A percentile compares a stretch with the other conserved stretches of the same genome.
phyloP scores from a whole-genome alignment of 2,797 vertebrate species.

The Molossus alvarezi region DNA sequence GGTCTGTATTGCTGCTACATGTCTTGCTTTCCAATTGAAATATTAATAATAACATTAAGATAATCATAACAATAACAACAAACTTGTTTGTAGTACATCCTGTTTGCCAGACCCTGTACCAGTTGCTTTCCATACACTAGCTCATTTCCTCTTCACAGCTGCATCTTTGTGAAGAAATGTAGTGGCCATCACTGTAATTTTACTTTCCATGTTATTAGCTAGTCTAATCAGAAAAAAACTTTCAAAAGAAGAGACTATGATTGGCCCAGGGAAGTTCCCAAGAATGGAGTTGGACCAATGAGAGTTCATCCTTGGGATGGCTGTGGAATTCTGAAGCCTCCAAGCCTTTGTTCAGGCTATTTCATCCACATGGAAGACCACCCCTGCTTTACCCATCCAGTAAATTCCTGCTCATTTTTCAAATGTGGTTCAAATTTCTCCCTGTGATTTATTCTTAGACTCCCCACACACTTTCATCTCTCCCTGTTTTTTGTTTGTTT shows the following conservation, averaged over 20 bases:
- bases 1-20: not conserved
- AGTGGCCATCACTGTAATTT: not conserved
- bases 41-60: not conserved
- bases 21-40: conserved; percentile 1
- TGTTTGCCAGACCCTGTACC: not conserved
- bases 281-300: not conserved
- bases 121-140: not conserved
- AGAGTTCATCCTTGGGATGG: not conserved
- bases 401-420: conserved; percentile 29
- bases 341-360: not conserved
- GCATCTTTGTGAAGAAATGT: not conserved
- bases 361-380: not conserved
- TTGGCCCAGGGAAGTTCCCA: not conserved
- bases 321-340: not conserved
- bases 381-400: not conserved
- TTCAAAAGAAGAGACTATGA: not conserved
- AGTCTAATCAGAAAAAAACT: not conserved
- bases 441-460: not conserved
- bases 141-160: not conserved
- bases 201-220: not conserved
- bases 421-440: not conserved
- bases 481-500: not conserved
- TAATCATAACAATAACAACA: not conserved
- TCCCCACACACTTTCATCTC: not conserved
- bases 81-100: not conserved